A percentile compares a stretch with the other conserved stretches of the same genome.
These are phyloP conservation scores for Lithophane leautieri DNA, from an alignment of 2,888 invertebrate species.

Conservation along the genomic window DNA sequence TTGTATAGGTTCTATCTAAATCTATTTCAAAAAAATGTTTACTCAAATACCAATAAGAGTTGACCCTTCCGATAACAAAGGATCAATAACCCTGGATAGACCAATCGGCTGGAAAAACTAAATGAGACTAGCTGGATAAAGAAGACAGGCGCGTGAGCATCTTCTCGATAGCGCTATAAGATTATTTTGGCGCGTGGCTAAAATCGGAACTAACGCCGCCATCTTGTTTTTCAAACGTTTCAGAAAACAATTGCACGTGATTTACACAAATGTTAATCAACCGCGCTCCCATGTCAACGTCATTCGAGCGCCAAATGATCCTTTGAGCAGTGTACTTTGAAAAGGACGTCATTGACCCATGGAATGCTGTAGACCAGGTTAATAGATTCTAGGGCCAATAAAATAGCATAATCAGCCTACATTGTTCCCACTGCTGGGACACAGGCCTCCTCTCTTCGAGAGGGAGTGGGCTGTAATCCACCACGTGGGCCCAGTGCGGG, in stretches of 20 bases:
- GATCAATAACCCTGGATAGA: neutral
- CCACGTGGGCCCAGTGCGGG: too few relatives aligned
- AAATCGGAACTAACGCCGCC: neutral
- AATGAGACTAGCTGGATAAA: neutral
- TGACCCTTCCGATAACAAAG: neutral
- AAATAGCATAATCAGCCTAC: neutral
- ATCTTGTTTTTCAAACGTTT: neutral
- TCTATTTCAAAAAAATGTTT: neutral
- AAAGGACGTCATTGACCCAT: neutral
- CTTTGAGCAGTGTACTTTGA: neutral
- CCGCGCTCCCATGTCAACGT: neutral
- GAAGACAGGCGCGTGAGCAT: neutral
- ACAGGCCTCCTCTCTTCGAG: too few relatives aligned
- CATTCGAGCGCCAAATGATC: neutral
- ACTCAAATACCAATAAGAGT: neutral
- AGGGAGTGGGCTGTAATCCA: too few relatives aligned
- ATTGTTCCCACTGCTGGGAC: too few relatives aligned
- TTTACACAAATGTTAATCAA: neutral
- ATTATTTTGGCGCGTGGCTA: neutral
- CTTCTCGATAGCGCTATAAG: neutral
- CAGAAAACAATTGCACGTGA: neutral
- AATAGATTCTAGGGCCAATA: neutral
- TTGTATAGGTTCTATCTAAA: neutral
- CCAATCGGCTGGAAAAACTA: neutral
- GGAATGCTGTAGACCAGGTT: neutral